These are phyloP conservation scores for Flexamia atlantica DNA, from an alignment of 2,888 invertebrate species.

Conservation along the genomic window DNA sequence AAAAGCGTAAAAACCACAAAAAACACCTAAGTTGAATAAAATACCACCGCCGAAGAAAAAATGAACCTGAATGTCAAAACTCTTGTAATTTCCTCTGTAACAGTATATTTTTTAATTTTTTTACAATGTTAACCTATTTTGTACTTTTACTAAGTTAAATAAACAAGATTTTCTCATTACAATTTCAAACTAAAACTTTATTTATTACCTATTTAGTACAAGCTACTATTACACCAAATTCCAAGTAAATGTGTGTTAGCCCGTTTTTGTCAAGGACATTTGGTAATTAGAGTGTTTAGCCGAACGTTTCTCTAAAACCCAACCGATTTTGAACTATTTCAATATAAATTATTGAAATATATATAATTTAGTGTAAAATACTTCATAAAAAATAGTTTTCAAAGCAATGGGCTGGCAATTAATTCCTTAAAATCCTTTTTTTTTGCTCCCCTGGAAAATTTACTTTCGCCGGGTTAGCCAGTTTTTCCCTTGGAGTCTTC, in stretches of 20 bases:
- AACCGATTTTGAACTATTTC: no score
- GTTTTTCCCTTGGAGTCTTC: not conserved
- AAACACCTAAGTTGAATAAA: not conserved
- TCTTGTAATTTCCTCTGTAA: not conserved
- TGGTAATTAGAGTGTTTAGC: not conserved
- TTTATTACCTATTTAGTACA: not conserved
- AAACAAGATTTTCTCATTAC: not conserved
- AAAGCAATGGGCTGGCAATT: not conserved
- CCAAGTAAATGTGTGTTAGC: not conserved
- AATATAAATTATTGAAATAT: no score
- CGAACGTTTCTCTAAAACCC: no score
- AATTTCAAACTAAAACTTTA: not conserved
- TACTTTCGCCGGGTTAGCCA: not conserved
- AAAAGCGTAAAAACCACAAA: slow-evolving; percentile 31
- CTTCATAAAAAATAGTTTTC: not conserved
- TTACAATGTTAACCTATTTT: not conserved
- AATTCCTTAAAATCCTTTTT: not conserved
- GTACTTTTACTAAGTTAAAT: not conserved
- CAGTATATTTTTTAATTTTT: not conserved
- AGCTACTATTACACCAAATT: not conserved
- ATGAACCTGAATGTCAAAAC: slow-evolving; percentile 27
- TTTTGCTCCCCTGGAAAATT: not conserved
- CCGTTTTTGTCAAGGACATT: not conserved
- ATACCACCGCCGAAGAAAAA: slow-evolving; percentile 23
- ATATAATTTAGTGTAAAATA: no score